phyloP scores from a whole-genome alignment of 2,797 vertebrate genomes.

The Oryzias dopingdopingensis region DNA sequence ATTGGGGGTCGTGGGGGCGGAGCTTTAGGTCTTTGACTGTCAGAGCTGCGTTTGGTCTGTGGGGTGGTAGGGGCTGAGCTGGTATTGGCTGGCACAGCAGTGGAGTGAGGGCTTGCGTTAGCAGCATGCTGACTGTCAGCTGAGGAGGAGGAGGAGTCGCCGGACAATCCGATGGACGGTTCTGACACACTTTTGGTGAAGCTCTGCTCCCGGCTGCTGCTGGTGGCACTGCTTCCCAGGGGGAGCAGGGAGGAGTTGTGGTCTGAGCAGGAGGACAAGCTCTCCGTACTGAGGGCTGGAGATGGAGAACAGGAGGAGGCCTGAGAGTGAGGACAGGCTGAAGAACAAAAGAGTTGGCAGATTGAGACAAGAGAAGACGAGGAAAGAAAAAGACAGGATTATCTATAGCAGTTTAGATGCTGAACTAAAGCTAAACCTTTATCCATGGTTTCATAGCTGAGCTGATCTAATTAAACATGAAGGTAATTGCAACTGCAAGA shows the following conservation, averaged over 20 bases:
- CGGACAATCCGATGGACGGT: conserved; percentile 83
- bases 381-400: conserved; percentile 23
- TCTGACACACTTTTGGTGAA: conserved; percentile 93
- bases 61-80: conserved; percentile 82
- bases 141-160: conserved; percentile 55
- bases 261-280: conserved; percentile 82
- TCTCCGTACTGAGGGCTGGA: conserved; percentile 91
- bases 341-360: conserved; percentile 42
- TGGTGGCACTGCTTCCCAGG: conserved; percentile 50
- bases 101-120: conserved; percentile 33
- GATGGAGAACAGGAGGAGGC: conserved; percentile 88
- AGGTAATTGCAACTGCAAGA: too few relatives aligned
- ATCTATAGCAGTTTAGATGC: conserved; percentile 12
- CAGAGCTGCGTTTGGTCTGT: conserved; percentile 79
- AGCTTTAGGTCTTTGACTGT: conserved; percentile 58
- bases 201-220: conserved; percentile 62
- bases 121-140: conserved; percentile 45
- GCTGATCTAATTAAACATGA: too few relatives aligned
- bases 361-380: background rate
- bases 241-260: conserved; percentile 77
- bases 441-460: too few relatives aligned
- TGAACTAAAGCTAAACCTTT: background rate
- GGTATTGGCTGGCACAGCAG: conserved; percentile 61
- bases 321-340: conserved; percentile 84
- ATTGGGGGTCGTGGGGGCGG: conserved; percentile 54